Percentiles rank a stretch among this genome's conserved stretches.
Evolutionary conservation across 2,113 vertebrate genomes (phyloP).

Genomic region (Colistium nudipinnis): DNA sequence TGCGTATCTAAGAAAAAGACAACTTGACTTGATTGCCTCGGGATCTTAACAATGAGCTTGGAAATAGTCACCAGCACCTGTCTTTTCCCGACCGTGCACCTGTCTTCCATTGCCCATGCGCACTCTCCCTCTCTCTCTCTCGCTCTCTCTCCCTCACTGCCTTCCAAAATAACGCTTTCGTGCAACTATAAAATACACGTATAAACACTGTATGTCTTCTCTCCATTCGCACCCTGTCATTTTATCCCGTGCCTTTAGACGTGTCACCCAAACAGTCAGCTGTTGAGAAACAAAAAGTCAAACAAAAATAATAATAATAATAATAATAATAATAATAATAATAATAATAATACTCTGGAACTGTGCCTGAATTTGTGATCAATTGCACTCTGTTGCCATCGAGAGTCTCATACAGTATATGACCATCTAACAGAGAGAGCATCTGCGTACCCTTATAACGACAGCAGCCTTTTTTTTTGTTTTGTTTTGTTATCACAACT

Average conservation of each 20-base stretch:
- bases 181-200: slow-evolving; percentile 23
- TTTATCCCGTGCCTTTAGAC: too few relatives aligned
- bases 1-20: slow-evolving; percentile 43
- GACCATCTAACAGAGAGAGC: too few relatives aligned
- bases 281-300: background rate
- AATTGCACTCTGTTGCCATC: too few relatives aligned
- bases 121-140: slow-evolving; percentile 41
- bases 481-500: too few relatives aligned
- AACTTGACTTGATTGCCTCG: slow-evolving; percentile 53
- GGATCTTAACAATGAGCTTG: slow-evolving; percentile 75
- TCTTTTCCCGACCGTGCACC: slow-evolving; percentile 88
- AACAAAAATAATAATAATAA: too few relatives aligned
- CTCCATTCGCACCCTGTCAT: background rate
- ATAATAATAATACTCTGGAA: too few relatives aligned
- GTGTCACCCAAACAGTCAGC: background rate
- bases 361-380: too few relatives aligned
- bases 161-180: slow-evolving; percentile 20
- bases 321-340: too few relatives aligned
- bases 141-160: background rate
- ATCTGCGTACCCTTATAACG: too few relatives aligned
- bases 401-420: too few relatives aligned
- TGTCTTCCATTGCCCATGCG: slow-evolving; percentile 84
- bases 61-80: slow-evolving; percentile 88
- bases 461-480: too few relatives aligned
- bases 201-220: background rate